phyloP scores from a whole-genome alignment of 2,797 vertebrate species.

The Halcyon badia region DNA sequence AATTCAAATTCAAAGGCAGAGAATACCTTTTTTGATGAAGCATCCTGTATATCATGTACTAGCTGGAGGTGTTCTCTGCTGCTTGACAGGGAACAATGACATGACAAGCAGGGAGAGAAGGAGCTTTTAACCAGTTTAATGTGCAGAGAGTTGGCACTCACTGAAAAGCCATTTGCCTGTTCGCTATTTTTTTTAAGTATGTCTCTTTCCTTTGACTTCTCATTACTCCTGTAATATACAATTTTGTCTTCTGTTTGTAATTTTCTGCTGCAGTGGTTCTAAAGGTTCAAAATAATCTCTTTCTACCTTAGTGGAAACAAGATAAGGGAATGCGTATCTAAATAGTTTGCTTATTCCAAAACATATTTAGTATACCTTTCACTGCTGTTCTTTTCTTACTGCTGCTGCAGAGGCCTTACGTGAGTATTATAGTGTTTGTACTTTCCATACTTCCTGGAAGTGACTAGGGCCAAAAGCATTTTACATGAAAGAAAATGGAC shows the following conservation, averaged over 20 bases:
- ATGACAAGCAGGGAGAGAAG: conserved; percentile 18
- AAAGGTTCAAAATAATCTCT: conserved; percentile 64
- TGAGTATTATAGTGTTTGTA: not conserved
- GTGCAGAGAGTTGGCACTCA: not conserved
- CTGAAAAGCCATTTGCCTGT: conserved; percentile 58
- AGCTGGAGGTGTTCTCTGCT: conserved; percentile 56
- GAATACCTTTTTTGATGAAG: conserved; percentile 53
- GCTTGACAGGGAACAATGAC: conserved; percentile 54
- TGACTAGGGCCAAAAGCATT: not conserved
- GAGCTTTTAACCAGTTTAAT: conserved; percentile 46
- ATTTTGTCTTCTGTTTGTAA: conserved; percentile 70
- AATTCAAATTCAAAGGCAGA: conserved; percentile 59
- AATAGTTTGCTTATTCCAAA: conserved; percentile 63
- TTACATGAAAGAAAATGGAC: conserved; percentile 17
- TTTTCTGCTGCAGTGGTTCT: conserved; percentile 72
- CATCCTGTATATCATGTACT: conserved; percentile 50
- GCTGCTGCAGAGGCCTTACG: not conserved
- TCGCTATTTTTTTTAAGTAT: not conserved
- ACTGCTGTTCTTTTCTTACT: not conserved
- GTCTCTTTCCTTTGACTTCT: conserved; percentile 63
- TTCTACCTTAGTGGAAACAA: conserved; percentile 45
- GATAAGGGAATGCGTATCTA: conserved; percentile 37
- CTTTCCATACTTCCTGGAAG: not conserved
- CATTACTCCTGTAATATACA: conserved; percentile 62
- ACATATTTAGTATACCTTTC: conserved; percentile 16